phyloP scores from a whole-genome alignment of 2,888 invertebrate species.

The Alloscopus bannaensis region DNA sequence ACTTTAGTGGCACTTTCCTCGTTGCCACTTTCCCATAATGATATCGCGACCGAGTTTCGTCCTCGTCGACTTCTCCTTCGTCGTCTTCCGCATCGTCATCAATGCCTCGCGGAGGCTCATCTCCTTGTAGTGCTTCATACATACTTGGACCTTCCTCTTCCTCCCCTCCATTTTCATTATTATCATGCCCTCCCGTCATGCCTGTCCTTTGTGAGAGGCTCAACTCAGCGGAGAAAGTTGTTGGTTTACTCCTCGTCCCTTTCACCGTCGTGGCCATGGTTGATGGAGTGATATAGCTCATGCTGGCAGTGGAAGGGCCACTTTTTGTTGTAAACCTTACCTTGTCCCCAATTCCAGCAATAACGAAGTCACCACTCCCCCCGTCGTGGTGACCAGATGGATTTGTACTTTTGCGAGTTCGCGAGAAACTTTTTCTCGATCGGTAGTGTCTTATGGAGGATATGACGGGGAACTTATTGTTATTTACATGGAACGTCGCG shows the following conservation, averaged over 20 bases:
- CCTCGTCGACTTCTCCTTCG: conserved; percentile 21
- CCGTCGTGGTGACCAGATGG: conserved; percentile 12
- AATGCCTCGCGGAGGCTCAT: conserved; percentile 47
- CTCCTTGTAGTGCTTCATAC: conserved; percentile 56
- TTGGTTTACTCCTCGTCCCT: conserved; percentile 28
- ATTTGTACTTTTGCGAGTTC: conserved; percentile 67
- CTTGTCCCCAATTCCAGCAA: conserved; percentile 8
- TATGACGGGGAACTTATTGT: conserved; percentile 69
- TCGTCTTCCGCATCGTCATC: conserved; percentile 38
- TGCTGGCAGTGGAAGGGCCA: not conserved
- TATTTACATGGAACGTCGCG: conserved; percentile 59
- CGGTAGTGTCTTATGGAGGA: conserved; percentile 72
- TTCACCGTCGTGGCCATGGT: conserved; percentile 17
- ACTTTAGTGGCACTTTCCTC: conserved; percentile 37
- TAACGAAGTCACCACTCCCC: conserved; percentile 2
- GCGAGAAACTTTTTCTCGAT: conserved; percentile 72
- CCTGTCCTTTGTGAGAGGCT: conserved; percentile 24
- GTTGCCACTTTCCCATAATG: conserved; percentile 60
- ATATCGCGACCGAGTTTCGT: conserved; percentile 30
- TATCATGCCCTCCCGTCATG: conserved; percentile 2
- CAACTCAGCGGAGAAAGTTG: conserved; percentile 39
- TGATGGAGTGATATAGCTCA: conserved; percentile 24
- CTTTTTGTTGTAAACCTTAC: conserved; percentile 26
- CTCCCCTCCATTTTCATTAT: conserved; percentile 7
- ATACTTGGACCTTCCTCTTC: conserved; percentile 21